Percentiles rank a stretch among this genome's conserved stretches.
phyloP scores from a whole-genome alignment of 2,888 invertebrate species.

The Zygogramma bicolorata region DNA sequence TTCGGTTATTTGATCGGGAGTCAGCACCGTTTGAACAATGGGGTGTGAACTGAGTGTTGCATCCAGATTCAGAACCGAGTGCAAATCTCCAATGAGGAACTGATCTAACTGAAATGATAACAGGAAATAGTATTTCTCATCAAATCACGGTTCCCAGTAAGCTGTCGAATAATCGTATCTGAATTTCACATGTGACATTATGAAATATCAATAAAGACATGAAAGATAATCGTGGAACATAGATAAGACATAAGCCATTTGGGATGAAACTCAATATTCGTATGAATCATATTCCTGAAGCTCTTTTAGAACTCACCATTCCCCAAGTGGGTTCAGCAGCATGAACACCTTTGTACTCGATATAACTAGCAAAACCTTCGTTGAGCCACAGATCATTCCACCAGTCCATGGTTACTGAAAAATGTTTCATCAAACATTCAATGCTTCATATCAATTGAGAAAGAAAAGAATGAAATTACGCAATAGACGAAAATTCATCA shows the following conservation, averaged over 20 bases:
- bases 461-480: too few relatives aligned
- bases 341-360: slow-evolving; percentile 84
- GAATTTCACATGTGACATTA: too few relatives aligned
- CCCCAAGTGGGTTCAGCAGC: slow-evolving; percentile 83
- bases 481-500: too few relatives aligned
- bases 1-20: slow-evolving; percentile 91
- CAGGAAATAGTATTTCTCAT: background rate
- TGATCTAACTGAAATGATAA: slow-evolving; percentile 75
- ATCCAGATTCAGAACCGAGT: slow-evolving; percentile 80
- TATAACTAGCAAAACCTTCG: slow-evolving; percentile 92
- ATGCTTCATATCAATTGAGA: too few relatives aligned
- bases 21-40: slow-evolving; percentile 85
- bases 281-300: background rate
- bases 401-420: slow-evolving; percentile 90
- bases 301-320: slow-evolving; percentile 71
- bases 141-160: too few relatives aligned
- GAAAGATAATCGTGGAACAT: too few relatives aligned
- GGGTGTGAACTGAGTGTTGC: slow-evolving; percentile 89
- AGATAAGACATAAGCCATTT: too few relatives aligned
- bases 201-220: too few relatives aligned
- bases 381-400: slow-evolving; percentile 95
- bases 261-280: too few relatives aligned
- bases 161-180: too few relatives aligned
- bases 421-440: too few relatives aligned
- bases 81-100: slow-evolving; percentile 79